Base-by-base conservation (phyloP, 1,140 invertebrate species). In the Drosophila truncata region DNA sequence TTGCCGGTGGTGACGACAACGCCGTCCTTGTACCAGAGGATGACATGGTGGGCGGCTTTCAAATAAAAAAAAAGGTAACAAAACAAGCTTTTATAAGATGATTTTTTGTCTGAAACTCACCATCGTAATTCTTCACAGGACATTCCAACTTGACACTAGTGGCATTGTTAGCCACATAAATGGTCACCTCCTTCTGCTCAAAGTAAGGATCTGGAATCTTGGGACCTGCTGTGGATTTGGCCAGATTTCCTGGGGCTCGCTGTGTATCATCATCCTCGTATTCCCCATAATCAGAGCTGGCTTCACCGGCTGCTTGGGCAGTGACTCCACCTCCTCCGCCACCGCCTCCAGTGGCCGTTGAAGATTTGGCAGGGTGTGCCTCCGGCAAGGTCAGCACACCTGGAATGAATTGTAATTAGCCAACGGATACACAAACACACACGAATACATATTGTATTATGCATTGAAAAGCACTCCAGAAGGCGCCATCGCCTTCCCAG, bases 371-470 rank as follows among this genome's bases (percentile, higher is more conserved):
- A 76, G 75, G 84, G 76, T 39, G 77, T 61, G 74, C 49, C 64
- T 77, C 70, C 41, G 76, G 77, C 77, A 80, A 90, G 85, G 85
- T 88, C 37, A 82, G 60, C 78, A 78, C 63, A 83, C 78, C 78
- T 77, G 80, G 50, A 60, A 78, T 58, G 37, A 47, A 50, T 49
- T 42, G 67, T 81, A 87, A 87, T 88, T 88, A 88, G 76, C 46
- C 37, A 18, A 29, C 25, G 62, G 16, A 1, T 3, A 11, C 8
- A 29, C 20, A 37, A 16, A 61, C 11, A 63, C 33, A 66, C 60
- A 66, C 50, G 10, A 33, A 33, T 11, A 13, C 7, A 14, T 16
- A 14, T 13, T 23, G 33, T 55, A 37, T 81, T 82, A 85, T 82
- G 64, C 83, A 86, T 83, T 83, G 80, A 79, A 80, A 73, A 84